These are phyloP conservation scores for Ctenomys sociabilis DNA, from an alignment of 2,113 vertebrate species.

Conservation along the genomic window DNA sequence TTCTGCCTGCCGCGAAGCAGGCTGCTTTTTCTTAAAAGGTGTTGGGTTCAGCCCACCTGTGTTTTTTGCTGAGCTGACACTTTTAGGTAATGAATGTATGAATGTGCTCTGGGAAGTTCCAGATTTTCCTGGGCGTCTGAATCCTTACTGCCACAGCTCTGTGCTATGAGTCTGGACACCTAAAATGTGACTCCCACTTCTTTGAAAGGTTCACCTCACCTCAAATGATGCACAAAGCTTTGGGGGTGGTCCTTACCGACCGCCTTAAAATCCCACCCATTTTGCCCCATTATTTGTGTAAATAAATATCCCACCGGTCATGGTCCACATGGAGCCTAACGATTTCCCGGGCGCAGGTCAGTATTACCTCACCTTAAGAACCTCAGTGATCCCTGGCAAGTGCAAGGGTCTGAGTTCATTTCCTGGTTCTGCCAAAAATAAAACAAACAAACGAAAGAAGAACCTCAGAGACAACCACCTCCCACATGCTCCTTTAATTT, in stretches of 20 bases:
- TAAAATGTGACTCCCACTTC: background rate
- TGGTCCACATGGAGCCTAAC: background rate
- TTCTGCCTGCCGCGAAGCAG: slow-evolving; percentile 3
- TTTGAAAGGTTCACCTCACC: background rate
- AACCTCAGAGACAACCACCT: background rate
- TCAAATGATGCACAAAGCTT: background rate
- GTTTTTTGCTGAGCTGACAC: slow-evolving; percentile 6
- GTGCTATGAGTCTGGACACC: background rate
- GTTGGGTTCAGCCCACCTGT: background rate
- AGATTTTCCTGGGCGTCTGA: background rate
- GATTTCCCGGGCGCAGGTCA: background rate
- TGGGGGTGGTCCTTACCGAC: background rate
- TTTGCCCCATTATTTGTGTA: background rate
- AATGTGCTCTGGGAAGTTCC: background rate
- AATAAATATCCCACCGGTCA: background rate
- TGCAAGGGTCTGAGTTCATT: too few species aligned
- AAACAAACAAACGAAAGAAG: too few species aligned
- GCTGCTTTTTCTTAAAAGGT: background rate
- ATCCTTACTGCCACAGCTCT: background rate
- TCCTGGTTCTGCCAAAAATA: too few species aligned
- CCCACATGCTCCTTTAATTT: background rate
- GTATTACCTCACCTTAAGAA: background rate
- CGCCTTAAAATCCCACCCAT: background rate
- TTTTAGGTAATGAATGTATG: background rate
- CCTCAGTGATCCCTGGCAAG: too few species aligned